These are phyloP conservation scores for Palloptera scutellata DNA, from an alignment of 2,888 invertebrate species.

Conservation along the genomic window DNA sequence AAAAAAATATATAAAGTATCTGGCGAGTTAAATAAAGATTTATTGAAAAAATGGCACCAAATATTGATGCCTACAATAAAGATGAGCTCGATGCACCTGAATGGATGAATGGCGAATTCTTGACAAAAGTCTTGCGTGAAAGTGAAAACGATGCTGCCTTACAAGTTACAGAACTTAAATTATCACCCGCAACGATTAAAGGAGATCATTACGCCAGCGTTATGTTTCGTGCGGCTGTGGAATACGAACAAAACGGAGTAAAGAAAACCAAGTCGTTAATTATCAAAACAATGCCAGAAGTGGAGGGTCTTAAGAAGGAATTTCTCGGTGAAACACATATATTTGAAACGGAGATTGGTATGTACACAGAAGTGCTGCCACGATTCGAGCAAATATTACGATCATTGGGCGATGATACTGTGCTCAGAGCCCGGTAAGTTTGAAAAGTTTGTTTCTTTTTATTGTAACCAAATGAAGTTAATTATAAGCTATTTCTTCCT, in stretches of 20 bases:
- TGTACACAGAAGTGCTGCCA: slow-evolving; percentile 38
- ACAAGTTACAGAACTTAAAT: slow-evolving; percentile 16
- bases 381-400: slow-evolving; percentile 39
- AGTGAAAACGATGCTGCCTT: slow-evolving; percentile 3
- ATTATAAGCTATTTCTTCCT: neutral
- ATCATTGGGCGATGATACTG: slow-evolving; percentile 35
- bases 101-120: slow-evolving; percentile 38
- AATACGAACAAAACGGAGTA: slow-evolving; percentile 4
- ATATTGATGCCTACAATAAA: slow-evolving; percentile 27
- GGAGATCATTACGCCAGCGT: slow-evolving; percentile 40
- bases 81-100: slow-evolving; percentile 38
- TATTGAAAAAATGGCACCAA: slow-evolving; percentile 15
- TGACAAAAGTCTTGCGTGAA: slow-evolving; percentile 35
- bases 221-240: slow-evolving; percentile 35
- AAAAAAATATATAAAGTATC: too few relatives aligned
- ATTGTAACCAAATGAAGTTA: neutral
- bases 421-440: slow-evolving; percentile 37
- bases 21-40: too few relatives aligned
- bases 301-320: slow-evolving; percentile 39
- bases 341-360: slow-evolving; percentile 40
- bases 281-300: slow-evolving; percentile 39
- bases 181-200: slow-evolving; percentile 26
- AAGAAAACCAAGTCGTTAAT: slow-evolving; percentile 37
- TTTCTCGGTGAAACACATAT: slow-evolving; percentile 25
- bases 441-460: neutral